A percentile compares a stretch with the other conserved stretches of the same genome.
phyloP scores from a whole-genome alignment of 2,797 vertebrate species.

The Enteromius afrohamiltoni region DNA sequence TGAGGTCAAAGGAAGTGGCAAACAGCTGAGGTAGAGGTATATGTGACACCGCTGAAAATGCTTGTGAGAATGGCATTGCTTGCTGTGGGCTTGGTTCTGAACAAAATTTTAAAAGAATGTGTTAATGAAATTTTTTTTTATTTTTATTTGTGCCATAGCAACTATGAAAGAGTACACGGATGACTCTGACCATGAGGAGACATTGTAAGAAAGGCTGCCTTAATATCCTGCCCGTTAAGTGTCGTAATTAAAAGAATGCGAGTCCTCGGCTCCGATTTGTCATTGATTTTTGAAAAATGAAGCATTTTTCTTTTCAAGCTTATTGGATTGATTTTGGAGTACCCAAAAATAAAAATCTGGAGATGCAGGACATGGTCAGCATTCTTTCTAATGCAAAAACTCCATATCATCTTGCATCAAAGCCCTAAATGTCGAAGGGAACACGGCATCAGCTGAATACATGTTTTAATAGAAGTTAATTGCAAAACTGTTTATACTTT shows the following conservation, averaged over 20 bases:
- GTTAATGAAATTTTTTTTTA: conserved; percentile 27
- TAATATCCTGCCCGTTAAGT: conserved; percentile 46
- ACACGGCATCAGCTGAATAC: conserved; percentile 7
- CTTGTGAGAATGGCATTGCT: conserved; percentile 49
- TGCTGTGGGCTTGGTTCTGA: conserved; percentile 49
- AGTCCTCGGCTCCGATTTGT: conserved; percentile 24
- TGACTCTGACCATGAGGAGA: conserved; percentile 55
- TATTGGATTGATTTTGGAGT: conserved; percentile 1
- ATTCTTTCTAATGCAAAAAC: conserved; percentile 60
- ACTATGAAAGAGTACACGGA: conserved; percentile 52
- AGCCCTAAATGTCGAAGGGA: conserved; percentile 21
- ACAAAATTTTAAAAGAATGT: conserved; percentile 51
- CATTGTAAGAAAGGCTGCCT: conserved; percentile 54
- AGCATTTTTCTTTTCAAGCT: neutral
- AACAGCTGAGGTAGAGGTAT: conserved; percentile 53
- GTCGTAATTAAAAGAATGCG: conserved; percentile 13
- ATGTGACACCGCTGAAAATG: conserved; percentile 50
- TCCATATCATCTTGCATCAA: conserved; percentile 62
- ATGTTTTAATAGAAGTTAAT: conserved; percentile 7
- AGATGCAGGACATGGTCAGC: conserved; percentile 55
- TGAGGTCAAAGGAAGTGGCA: conserved; percentile 55
- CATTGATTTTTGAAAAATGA: conserved; percentile 12
- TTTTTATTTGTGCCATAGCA: conserved; percentile 48
- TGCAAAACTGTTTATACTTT: conserved; percentile 12
- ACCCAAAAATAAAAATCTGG: conserved; percentile 31